Percentiles rank a stretch among this genome's conserved stretches.
Evolutionary conservation across 2,113 vertebrate species (phyloP).

Genomic region (Porphyrio hochstetteri): DNA sequence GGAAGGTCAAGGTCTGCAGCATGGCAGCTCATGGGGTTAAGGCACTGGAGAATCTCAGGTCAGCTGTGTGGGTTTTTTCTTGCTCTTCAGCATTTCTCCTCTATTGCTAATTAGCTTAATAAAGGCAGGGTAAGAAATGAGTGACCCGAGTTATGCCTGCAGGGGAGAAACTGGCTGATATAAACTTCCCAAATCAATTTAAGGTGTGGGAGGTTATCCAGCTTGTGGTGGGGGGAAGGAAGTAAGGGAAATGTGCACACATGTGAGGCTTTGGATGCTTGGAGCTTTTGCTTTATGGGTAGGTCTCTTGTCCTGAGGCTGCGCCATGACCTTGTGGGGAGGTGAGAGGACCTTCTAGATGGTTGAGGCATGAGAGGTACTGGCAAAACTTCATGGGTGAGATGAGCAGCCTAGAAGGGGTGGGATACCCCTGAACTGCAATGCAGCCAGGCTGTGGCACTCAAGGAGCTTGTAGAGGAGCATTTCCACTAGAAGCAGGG

Average conservation of each 20-base stretch:
- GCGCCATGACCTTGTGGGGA: accelerated
- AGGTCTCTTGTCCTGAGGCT: accelerated
- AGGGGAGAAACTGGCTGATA: neutral
- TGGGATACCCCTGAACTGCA: neutral
- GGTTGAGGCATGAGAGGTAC: neutral
- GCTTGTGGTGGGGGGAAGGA: accelerated
- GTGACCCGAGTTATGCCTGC: neutral
- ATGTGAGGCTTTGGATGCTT: neutral
- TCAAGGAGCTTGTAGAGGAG: neutral
- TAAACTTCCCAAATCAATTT: neutral
- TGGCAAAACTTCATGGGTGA: neutral
- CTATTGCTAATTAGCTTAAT: neutral
- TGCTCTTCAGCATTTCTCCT: neutral
- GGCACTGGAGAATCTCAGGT: neutral
- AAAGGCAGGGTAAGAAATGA: neutral
- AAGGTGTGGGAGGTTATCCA: neutral
- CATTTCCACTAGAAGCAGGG: neutral
- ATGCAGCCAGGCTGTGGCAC: neutral
- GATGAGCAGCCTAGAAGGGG: neutral
- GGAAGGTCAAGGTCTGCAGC: neutral
- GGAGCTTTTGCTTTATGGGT: neutral
- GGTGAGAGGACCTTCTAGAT: neutral
- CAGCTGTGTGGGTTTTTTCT: neutral
- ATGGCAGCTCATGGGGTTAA: accelerated
- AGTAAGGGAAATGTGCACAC: too few relatives aligned